Evolutionary conservation across 1,140 invertebrate species (phyloP), one percentile per base, ranked within the genome.

Genomic region (Micrasema longulum): DNA sequence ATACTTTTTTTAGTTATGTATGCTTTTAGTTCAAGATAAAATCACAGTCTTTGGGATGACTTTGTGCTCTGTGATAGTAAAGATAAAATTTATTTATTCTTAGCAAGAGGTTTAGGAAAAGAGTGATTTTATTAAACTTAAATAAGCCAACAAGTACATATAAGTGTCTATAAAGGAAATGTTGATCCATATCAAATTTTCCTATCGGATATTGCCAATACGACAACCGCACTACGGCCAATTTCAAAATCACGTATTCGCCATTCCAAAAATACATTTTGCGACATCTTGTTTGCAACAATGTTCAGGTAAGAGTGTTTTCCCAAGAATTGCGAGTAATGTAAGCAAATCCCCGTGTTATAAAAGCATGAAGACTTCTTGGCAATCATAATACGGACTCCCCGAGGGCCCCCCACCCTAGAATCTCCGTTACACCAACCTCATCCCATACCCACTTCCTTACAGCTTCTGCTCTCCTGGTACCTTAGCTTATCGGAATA

Each of bases 291-390:
- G 69, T 74, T 71, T 68, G 38, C 62, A 68, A 53, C 64, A 38
- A 63, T 71, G 53, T 74, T 74, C 73, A 74, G 73, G 73, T 74
- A 74, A 74, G 64, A 48, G 70, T 71, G 70, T 74, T 74, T 74
- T 71, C 65, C 31, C 31, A 31, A 52, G 65, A 75, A 69, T 62
- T 64, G 66, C 73, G 47, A 69, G 62, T 75, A 75, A 75, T 75
- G 66, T 75, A 75, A 75, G 69, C 73, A 75, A 75, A 75, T 75
- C 73, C 73, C 69, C 53, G 63, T 52, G 73, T 75, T 72, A 72
- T 72, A 72, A 71, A 72, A 72, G 73, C 73, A 72, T 55, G 73
- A 69, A 75, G 73, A 57, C 52, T 35, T 65, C 55, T 53, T 57
- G 69, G 65, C 73, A 75, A 75, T 75, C 69, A 72, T 75, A 75